These are phyloP conservation scores for Tokudaia muenninki DNA, from an alignment of 2,797 vertebrate genomes.

Conservation along the genomic window DNA sequence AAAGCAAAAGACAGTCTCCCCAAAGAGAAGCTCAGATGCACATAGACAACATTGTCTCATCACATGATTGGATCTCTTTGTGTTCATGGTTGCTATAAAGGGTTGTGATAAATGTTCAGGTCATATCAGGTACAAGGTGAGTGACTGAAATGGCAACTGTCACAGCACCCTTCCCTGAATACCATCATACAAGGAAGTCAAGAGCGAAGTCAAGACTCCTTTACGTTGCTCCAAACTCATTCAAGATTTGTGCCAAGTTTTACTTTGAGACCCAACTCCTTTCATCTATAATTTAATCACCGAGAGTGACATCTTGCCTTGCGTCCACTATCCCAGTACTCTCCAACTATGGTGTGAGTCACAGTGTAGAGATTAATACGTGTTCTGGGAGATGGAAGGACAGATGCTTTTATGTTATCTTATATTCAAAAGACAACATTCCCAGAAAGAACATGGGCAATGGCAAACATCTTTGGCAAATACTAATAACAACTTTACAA, in stretches of 20 bases:
- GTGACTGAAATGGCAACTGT: background rate
- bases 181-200: background rate
- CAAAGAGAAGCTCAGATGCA: conserved; percentile 21
- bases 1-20: background rate
- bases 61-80: background rate
- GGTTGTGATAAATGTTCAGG: background rate
- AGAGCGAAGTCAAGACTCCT: background rate
- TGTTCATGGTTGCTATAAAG: background rate
- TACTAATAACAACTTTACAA: conserved; percentile 84
- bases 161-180: background rate
- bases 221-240: background rate
- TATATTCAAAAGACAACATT: conserved; percentile 75
- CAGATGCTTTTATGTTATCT: background rate
- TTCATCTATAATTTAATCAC: background rate
- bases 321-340: background rate
- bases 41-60: background rate
- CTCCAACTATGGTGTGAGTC: background rate
- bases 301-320: conserved; percentile 8
- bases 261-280: background rate
- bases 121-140: background rate
- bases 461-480: conserved; percentile 80
- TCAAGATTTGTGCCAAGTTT: background rate
- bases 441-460: conserved; percentile 65
- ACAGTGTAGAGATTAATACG: background rate
- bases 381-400: background rate